These are phyloP conservation scores for Aporrectodea caliginosa DNA, from an alignment of 1,140 invertebrate species.

Conservation along the genomic window DNA sequence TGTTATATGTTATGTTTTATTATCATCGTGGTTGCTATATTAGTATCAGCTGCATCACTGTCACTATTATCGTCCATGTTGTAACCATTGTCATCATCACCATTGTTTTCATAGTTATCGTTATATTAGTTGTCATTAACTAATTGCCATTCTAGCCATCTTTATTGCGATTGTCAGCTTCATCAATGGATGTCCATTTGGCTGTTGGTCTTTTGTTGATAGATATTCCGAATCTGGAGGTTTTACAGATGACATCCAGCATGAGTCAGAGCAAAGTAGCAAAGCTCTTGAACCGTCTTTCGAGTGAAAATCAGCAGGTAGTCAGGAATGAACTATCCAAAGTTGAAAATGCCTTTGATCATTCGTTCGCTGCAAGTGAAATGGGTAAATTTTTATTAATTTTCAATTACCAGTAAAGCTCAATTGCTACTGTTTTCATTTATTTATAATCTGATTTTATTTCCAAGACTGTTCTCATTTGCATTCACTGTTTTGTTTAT, in stretches of 20 bases:
- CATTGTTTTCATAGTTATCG: too few relatives aligned
- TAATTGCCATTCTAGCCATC: too few relatives aligned
- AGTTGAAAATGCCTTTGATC: background rate
- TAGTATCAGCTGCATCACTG: too few relatives aligned
- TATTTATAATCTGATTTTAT: background rate
- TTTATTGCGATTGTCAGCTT: too few relatives aligned
- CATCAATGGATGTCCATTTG: too few relatives aligned
- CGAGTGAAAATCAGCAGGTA: background rate
- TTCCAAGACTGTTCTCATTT: background rate
- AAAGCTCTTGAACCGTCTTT: background rate
- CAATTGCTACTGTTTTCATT: conserved; percentile 14
- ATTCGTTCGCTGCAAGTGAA: background rate
- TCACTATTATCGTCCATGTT: too few relatives aligned
- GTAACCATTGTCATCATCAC: too few relatives aligned
- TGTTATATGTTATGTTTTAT: too few relatives aligned
- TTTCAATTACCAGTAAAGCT: background rate
- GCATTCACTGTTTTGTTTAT: conserved; percentile 2
- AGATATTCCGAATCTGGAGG: background rate
- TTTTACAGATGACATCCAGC: background rate
- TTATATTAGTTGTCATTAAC: too few relatives aligned
- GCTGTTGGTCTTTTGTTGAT: too few relatives aligned
- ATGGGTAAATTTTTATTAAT: too few relatives aligned
- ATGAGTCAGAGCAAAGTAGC: background rate
- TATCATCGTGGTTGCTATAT: too few relatives aligned
- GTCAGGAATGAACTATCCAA: background rate